Conservation (phyloP, 2,113 vertebrate species). For the Tyrannus savana region DNA sequence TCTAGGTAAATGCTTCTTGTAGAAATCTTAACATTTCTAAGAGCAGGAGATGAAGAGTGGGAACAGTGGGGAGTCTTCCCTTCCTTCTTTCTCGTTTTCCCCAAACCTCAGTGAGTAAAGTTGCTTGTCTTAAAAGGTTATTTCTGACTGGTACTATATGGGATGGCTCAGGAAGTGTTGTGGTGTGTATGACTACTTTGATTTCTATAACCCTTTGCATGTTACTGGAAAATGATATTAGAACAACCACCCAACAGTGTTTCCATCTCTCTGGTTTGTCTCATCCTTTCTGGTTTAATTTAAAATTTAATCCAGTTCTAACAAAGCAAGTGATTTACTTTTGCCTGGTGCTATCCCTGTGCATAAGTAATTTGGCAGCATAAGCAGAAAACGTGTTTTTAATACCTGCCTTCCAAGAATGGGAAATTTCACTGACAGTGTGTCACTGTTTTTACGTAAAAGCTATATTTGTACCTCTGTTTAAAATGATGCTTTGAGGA, state of each 20-base stretch:
- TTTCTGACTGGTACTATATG: background rate
- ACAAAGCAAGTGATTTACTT: background rate
- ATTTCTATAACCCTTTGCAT: background rate
- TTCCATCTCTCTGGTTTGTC: background rate
- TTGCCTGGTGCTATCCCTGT: background rate
- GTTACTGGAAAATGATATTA: background rate
- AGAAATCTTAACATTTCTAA: constrained; percentile 40
- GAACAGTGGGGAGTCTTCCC: background rate
- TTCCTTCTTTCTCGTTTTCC: background rate
- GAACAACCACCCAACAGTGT: background rate
- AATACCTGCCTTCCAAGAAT: background rate
- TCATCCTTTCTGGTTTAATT: constrained; percentile 3
- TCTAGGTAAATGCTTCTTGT: constrained; percentile 81
- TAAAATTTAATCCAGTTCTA: background rate
- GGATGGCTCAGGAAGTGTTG: background rate
- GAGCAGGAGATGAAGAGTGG: background rate
- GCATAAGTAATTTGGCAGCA: background rate
- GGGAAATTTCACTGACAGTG: background rate
- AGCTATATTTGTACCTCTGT: background rate
- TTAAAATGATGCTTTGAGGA: background rate
- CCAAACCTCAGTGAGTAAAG: background rate
- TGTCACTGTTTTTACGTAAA: rapidly evolving
- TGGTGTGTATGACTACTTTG: background rate
- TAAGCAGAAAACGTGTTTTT: background rate
- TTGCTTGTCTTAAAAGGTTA: constrained; percentile 37